Conservation (phyloP, 2,888 invertebrate species). For the Dynastes maya region DNA sequence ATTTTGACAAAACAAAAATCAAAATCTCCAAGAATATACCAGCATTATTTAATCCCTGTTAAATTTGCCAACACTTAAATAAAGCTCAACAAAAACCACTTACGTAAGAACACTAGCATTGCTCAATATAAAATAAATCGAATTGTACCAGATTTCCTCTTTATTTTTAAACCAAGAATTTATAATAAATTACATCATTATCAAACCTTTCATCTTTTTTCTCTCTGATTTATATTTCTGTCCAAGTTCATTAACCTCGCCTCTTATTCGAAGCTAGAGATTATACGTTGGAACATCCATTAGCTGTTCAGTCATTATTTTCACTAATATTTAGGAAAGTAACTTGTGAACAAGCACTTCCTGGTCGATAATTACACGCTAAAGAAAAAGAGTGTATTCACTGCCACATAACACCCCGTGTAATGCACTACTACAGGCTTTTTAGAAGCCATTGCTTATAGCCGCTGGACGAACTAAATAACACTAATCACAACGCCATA, state of each 20-base stretch:
- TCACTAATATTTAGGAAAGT: not conserved
- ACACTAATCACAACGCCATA: constrained; percentile 19
- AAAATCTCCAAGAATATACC: not conserved
- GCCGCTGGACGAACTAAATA: constrained; percentile 13
- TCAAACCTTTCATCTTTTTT: constrained; percentile 16
- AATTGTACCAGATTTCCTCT: not conserved
- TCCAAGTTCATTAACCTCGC: constrained; percentile 23
- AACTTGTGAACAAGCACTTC: constrained; percentile 1
- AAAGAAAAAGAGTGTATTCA: constrained; percentile 4
- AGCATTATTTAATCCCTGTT: too few species aligned
- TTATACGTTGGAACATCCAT: constrained; percentile 3
- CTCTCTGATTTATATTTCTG: constrained; percentile 9
- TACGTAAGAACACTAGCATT: not conserved
- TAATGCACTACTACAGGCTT: not conserved
- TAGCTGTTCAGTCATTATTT: constrained; percentile 7
- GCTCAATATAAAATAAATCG: constrained; percentile 17
- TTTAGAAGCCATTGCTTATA: not conserved
- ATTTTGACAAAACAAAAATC: not conserved
- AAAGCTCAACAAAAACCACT: not conserved
- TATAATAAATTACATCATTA: constrained; percentile 23
- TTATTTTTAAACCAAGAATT: not conserved
- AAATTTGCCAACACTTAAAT: too few species aligned
- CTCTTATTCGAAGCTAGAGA: not conserved
- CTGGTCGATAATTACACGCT: constrained; percentile 12
- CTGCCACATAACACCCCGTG: not conserved